Base-by-base conservation (phyloP, 2,888 invertebrate genomes). In the Syrista parreyssii region DNA sequence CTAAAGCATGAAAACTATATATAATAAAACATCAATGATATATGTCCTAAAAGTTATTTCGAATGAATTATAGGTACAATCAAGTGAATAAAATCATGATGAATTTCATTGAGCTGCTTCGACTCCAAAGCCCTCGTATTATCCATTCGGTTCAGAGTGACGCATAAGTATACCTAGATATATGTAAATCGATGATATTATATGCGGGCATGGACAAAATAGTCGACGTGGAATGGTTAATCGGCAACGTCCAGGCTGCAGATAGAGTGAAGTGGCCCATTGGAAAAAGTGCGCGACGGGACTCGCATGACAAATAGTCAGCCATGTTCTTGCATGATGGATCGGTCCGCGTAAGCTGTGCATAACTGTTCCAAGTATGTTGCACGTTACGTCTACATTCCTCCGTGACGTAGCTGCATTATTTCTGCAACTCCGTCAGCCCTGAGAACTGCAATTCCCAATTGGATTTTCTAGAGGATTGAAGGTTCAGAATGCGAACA, bases 271-370 rank as follows among this genome's bases (percentile, higher is more conserved):
- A 55, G 40, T 55, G 23, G 40, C 40, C 40, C 40, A 55, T 80
- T 79, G 78, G 77, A 79, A 80, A 78, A 80, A 82, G 78, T 79
- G 79, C 78, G 73, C 76, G 73, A 72, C 76, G 76, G 76, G 80
- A 76, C 68, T 68, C 72, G 81, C 79, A 80, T 82, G 78, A 79
- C 78, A 82, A 82, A 80, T 79, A 82, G 78, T 55, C 40, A 15
- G 23, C 40, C 40, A 55, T 55, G 23, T 55, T 55, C 40, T 55
- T 55, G 40, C 23, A 55, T 55, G 40, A 55, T 55, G 40, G 40
- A 55, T 55, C 23, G 40, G 40, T 55, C 40, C 40, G 40, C 40
- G 40, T 55, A 55, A 55, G 40, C 40, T 55, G 40, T 55, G 40
- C 40, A 55, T 55, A 55, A 55, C 40, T 55, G 40, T 55, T 55